Evolutionary conservation across 2,113 vertebrate genomes (phyloP).

Genomic region (Pseudorhombus dupliciocellatus): DNA sequence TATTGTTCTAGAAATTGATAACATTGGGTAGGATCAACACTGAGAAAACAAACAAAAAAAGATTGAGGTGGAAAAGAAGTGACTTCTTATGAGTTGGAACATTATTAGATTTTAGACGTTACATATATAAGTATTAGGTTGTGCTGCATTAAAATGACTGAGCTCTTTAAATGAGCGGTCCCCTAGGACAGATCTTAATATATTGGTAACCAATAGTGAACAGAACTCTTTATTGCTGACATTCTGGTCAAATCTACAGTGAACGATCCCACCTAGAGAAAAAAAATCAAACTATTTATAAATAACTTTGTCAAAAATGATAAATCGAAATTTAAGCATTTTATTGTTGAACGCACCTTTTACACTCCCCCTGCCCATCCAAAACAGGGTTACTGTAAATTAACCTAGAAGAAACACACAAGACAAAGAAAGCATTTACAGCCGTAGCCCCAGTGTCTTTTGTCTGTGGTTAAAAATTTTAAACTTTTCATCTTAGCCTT

Average conservation of each 20-base stretch:
- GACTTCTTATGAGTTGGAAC: conserved; percentile 69
- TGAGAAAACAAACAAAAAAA: conserved; percentile 59
- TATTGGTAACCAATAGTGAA: conserved; percentile 88
- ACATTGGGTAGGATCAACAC: conserved; percentile 41
- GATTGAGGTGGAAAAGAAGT: conserved; percentile 57
- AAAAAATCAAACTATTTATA: conserved; percentile 66
- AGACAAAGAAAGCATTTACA: conserved; percentile 55
- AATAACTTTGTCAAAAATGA: conserved; percentile 62
- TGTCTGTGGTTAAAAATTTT: conserved; percentile 36
- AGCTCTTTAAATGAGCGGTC: conserved; percentile 78
- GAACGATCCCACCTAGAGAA: conserved; percentile 63
- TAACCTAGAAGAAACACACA: conserved; percentile 28
- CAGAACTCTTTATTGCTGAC: conserved; percentile 79
- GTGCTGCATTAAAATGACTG: conserved; percentile 78
- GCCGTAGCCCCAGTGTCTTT: conserved; percentile 41
- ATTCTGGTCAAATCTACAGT: conserved; percentile 79
- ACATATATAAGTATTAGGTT: conserved; percentile 80
- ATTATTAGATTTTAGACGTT: conserved; percentile 80
- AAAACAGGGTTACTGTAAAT: conserved; percentile 55
- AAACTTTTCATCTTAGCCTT: conserved; percentile 60
- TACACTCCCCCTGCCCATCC: conserved; percentile 9
- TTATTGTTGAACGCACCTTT: conserved; percentile 76
- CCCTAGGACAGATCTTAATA: conserved; percentile 85
- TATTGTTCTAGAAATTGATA: conserved; percentile 41
- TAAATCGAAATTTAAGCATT: conserved; percentile 58